phyloP scores from a whole-genome alignment of 2,113 vertebrate genomes.

The Globicephala melas region DNA sequence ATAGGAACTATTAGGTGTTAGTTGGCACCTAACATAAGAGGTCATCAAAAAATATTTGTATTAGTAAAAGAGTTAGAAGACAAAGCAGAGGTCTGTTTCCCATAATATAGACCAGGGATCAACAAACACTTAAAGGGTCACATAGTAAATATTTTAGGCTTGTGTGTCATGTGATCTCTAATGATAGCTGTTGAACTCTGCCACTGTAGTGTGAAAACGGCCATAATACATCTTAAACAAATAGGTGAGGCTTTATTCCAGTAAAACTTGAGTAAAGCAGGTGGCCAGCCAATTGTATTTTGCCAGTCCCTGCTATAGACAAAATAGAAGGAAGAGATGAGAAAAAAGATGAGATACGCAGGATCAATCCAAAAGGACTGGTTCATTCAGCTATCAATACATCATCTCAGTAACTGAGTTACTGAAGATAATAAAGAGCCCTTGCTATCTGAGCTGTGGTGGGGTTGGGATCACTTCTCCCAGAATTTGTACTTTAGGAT shows the following conservation, averaged over 20 bases:
- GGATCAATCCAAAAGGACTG: neutral
- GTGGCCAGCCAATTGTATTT: neutral
- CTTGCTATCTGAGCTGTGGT: neutral
- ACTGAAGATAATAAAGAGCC: neutral
- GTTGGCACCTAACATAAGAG: neutral
- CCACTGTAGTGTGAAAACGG: neutral
- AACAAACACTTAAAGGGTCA: neutral
- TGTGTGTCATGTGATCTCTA: neutral
- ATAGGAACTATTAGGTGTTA: neutral
- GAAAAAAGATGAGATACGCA: neutral
- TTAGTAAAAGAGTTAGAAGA: neutral
- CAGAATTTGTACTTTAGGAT: neutral
- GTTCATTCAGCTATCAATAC: neutral
- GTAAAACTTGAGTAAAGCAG: neutral
- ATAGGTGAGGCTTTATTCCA: neutral
- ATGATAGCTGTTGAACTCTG: neutral
- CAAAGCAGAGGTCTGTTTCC: neutral
- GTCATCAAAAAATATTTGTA: neutral
- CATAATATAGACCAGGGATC: neutral
- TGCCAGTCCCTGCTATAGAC: neutral
- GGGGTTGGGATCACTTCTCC: neutral
- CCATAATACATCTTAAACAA: neutral
- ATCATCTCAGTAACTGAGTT: neutral
- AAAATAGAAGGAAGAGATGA: neutral
- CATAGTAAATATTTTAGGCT: neutral